Base-by-base conservation (phyloP, 1,140 invertebrate genomes). In the Papilio dardanus region DNA sequence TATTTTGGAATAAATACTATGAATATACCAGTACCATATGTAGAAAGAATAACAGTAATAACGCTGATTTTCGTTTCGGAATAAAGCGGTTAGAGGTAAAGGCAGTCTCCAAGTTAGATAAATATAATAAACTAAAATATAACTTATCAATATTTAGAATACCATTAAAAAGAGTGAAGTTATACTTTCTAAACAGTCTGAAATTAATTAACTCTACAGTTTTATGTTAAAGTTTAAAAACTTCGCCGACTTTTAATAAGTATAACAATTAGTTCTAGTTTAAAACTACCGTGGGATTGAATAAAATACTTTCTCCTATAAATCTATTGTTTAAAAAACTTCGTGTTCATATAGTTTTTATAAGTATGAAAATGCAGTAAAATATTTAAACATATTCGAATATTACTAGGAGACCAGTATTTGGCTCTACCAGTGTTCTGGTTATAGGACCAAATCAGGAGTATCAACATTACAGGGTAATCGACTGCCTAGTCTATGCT, bases 191-290 rank as follows among this genome's bases (percentile, higher is more conserved):
- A 62, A 62, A 28, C 54, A 28, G 42, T 62, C 12, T 62, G 54
- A 30, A 62, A 62, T 62, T 62, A 62, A 28, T 28, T 62, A 62
- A 62, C 54, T 62, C 2, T 21, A 62, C 10, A 62, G 54, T 62
- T 58, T 54, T 62, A 62, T 16, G 8, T 28, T 62, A 4, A 28
- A 62, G 54, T 62, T 28, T 62, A 3, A 62, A 62, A 62, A n/a
- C 54, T 62, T 14, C 10, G 24, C 10, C 54, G 2, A 46, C 42
- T 46, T 46, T 46, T 19, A 46, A 46, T n/a, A 46, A 19, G 42
- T 19, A 46, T n/a, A 19, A 62, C 10, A 62, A 12, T 62, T 12
- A 12, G 14, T n/a, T 2, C 3, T 28, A 28, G 10, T 14, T 62
- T 30, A 62, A 28, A 50, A 62, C 2, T 62, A 24, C 21, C 54